Base-by-base conservation (phyloP, 2,797 vertebrate genomes). In the Serranus cabrilla region DNA sequence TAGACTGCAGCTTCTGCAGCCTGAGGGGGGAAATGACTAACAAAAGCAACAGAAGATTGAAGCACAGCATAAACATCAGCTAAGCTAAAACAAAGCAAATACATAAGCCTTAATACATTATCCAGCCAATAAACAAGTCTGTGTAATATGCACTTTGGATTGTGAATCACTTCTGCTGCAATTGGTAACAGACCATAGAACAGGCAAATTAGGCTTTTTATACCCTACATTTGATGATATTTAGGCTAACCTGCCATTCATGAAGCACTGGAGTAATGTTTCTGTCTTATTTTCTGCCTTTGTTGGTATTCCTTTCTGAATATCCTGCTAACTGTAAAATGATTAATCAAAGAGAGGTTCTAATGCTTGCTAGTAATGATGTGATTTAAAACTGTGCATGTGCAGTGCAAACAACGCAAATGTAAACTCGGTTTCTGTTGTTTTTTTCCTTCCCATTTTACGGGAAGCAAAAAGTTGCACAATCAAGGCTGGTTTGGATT, bases 11-110 rank as follows among this genome's bases (percentile, higher is more conserved):
- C 78, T 76, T 49, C 31, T 57, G 60, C 49, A 60, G 77, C 77
- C 77, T 37, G 60, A 62, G 72, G 81, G 59, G 47, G 52, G 25
- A 13, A 40, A 64, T 71, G 61, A 76, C 31, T 75, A 68, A 81
- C 27, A 71, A 60, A 68, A 55, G 42, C 63, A 68, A 67, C 43
- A 34, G 45, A 72, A 68, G 51, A 56, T 66, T 74, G 66, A 69
- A 68, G 68, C 56, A 25, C 47, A 40, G 71, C 50, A 52, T 31
- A 64, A 69, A 83, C 64, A 73, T 66, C 56, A 60, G 47, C 74
- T 51, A 50, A 61, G 34, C 60, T 61, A 56, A 50, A 56, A 72
- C 65, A 78, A 59, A 68, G 34, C 60, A 43, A 69, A 58, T 31
- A 68, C 54, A 74, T 65, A 56, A 14, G 25, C 61, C 71, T 73